A percentile compares a stretch with the other conserved stretches of the same genome.
These are phyloP conservation scores for Peromyscus nudipes DNA, from an alignment of 2,797 vertebrate genomes.

Conservation along the genomic window DNA sequence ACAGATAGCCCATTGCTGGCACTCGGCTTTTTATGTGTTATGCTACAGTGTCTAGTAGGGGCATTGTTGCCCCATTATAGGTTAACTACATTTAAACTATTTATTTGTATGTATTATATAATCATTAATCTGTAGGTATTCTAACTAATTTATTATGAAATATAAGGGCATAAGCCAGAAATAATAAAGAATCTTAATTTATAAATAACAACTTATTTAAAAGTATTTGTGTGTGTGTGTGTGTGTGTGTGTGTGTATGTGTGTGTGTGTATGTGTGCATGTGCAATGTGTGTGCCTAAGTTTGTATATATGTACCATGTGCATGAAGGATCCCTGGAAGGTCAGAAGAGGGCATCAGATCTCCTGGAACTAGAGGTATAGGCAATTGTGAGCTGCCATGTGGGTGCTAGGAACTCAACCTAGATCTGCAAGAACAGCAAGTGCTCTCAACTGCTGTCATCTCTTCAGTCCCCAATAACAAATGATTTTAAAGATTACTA, in stretches of 20 bases:
- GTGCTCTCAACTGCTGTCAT: not conserved
- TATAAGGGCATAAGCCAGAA: not conserved
- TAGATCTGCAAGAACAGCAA: not conserved
- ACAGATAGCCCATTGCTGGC: not conserved
- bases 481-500: not conserved
- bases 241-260: not conserved
- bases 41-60: not conserved
- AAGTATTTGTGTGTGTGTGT: not conserved
- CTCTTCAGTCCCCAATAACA: not conserved
- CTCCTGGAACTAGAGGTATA: not conserved
- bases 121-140: not conserved
- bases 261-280: not conserved
- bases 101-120: not conserved
- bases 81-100: not conserved
- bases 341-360: not conserved
- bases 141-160: slow-evolving; percentile 10
- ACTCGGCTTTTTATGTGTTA: not conserved
- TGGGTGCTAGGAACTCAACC: not conserved
- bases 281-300: not conserved
- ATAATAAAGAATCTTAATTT: not conserved
- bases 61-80: not conserved
- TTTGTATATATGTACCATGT: not conserved
- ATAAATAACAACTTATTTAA: not conserved
- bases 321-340: not conserved
- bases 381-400: not conserved